Evolutionary conservation across 92 coral and sea anemone genomes (phyloP).

Genomic region (Galaxea fascicularis): DNA sequence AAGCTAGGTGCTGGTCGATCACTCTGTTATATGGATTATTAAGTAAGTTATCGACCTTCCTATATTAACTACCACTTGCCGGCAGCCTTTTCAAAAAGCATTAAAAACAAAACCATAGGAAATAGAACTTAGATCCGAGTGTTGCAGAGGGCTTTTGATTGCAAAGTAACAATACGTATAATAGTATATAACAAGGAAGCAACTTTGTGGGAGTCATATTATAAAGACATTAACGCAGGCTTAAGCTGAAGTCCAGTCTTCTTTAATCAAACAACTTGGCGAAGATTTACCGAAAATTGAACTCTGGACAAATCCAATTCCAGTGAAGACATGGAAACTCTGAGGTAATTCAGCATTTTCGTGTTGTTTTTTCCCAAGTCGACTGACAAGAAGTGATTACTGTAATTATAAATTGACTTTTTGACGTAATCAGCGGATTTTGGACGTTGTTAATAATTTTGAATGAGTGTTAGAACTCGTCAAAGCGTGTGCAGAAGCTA

Average conservation of each 20-base stretch:
- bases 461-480: background rate
- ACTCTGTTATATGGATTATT: slow-evolving; percentile 41
- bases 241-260: background rate
- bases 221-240: background rate
- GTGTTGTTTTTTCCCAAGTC: background rate
- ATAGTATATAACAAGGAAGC: slow-evolving; percentile 26
- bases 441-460: slow-evolving; percentile 10
- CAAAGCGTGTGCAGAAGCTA: background rate
- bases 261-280: background rate
- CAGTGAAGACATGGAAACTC: background rate
- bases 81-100: slow-evolving; percentile 46
- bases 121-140: slow-evolving; percentile 46
- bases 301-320: background rate
- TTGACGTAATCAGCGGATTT: slow-evolving; percentile 17
- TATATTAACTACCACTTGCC: slow-evolving; percentile 42
- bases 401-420: slow-evolving; percentile 17
- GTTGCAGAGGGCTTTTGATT: slow-evolving; percentile 30
- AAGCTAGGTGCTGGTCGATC: slow-evolving; percentile 27
- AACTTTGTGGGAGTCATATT: slow-evolving; percentile 27
- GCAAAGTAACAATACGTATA: slow-evolving; percentile 53
- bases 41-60: slow-evolving; percentile 41
- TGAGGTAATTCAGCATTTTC: slow-evolving; percentile 12
- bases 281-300: background rate
- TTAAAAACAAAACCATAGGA: slow-evolving; percentile 57
- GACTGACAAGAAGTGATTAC: background rate